Conservation (phyloP, 92 coral and sea anemone species). For the Porites lobata region DNA sequence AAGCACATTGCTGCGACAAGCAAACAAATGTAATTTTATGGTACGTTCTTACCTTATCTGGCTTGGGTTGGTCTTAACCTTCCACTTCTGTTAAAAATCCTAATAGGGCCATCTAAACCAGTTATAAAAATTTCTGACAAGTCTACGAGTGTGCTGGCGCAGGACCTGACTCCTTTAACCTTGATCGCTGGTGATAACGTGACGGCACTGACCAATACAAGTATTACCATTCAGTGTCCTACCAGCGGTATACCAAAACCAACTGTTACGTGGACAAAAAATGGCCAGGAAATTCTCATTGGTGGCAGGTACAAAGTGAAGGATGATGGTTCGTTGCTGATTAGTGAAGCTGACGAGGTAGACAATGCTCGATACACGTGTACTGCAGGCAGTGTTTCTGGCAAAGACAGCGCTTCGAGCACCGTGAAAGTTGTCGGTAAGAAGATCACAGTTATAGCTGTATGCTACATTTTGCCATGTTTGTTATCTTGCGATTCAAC, state of each 20-base stretch:
- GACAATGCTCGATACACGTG: slow-evolving; percentile 63
- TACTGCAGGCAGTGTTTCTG: slow-evolving; percentile 53
- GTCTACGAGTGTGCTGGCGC: slow-evolving; percentile 23
- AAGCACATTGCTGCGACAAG: too few relatives aligned
- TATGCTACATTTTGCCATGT: too few relatives aligned
- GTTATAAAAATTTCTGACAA: slow-evolving; percentile 20
- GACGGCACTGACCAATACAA: slow-evolving; percentile 69
- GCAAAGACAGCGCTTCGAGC: slow-evolving; percentile 53
- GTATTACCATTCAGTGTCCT: slow-evolving; percentile 67
- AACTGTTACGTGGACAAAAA: slow-evolving; percentile 73
- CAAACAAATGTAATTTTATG: not conserved
- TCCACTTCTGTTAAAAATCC: not conserved
- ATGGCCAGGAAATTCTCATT: slow-evolving; percentile 24
- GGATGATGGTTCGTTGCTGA: slow-evolving; percentile 51
- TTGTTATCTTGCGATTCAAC: too few relatives aligned
- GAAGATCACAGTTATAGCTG: not conserved
- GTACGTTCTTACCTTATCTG: not conserved
- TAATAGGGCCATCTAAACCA: slow-evolving; percentile 54
- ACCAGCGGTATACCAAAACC: slow-evolving; percentile 82
- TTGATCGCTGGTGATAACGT: slow-evolving; percentile 64
- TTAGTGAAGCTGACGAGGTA: slow-evolving; percentile 39
- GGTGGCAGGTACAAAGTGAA: slow-evolving; percentile 21
- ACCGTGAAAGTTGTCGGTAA: slow-evolving; percentile 66
- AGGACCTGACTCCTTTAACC: slow-evolving; percentile 47
- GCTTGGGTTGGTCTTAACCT: not conserved